Evolutionary conservation across 2,888 invertebrate species (phyloP).

Genomic region (Thysanoteuthis rhombus): DNA sequence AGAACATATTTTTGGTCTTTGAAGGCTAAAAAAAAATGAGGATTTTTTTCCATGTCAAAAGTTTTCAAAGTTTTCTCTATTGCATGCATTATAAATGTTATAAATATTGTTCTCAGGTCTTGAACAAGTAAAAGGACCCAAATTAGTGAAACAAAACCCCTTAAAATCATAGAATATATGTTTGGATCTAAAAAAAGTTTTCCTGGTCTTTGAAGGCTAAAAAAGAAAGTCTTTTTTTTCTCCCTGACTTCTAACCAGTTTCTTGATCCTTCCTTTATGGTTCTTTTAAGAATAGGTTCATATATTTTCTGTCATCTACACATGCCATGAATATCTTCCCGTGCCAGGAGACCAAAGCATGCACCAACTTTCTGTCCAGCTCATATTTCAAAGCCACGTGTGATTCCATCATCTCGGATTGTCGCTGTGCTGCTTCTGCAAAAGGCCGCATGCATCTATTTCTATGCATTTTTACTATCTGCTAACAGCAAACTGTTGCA

Average conservation of each 20-base stretch:
- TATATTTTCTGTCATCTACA: constrained; percentile 12
- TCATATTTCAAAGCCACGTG: neutral
- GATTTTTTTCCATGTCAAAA: too few species aligned
- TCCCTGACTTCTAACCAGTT: too few species aligned
- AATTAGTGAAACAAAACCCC: neutral
- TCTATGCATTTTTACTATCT: neutral
- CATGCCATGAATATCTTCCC: neutral
- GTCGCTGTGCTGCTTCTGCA: neutral
- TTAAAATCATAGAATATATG: too few species aligned
- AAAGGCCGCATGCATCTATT: neutral
- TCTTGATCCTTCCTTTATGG: neutral
- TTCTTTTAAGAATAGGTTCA: neutral
- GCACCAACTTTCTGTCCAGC: neutral
- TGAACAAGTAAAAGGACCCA: neutral
- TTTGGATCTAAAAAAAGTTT: neutral
- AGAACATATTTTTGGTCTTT: too few species aligned
- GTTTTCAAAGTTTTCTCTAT: too few species aligned
- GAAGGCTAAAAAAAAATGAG: too few species aligned
- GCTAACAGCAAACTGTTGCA: neutral
- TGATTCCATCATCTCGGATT: neutral
- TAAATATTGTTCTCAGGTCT: too few species aligned
- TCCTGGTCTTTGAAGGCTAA: neutral
- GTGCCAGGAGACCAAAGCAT: neutral
- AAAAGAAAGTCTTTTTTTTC: neutral
- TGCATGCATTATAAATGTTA: too few species aligned